Evolutionary conservation across 2,888 invertebrate species (phyloP), one percentile per base, ranked within the genome.

Genomic region (Protonemura montana): DNA sequence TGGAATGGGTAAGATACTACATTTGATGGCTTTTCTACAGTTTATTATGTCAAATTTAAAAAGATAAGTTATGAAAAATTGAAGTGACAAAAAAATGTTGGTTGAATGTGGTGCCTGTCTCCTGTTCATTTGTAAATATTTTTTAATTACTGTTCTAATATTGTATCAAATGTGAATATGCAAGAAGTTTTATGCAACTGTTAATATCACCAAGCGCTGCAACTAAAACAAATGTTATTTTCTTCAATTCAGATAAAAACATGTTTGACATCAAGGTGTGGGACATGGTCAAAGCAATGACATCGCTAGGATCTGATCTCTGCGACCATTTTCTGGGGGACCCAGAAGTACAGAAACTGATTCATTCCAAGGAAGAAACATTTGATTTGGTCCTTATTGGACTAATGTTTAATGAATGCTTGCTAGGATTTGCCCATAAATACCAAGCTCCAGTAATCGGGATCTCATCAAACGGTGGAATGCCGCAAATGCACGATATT

Each of bases 331-430:
- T 21, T 21, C 81, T 81, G 3, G 27, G 29, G 7, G 28, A 84
- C 2, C 59, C 76, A 6, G 26, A 25, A 28, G 59, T 84, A 28
- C 76, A 84, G 27, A 28, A 84, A 59, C 13, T 84, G 10, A 76
- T 85, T 26, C 86, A 85, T 27, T 86, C 82, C 2, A 82, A 59
- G 21, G 76, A 87, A 21, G 42, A 78, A 13, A 81, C 85, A 30
- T 85, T 86, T 42, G 87, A 87, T 83, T 30, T 86, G 0, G 35
- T 87, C 0, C 76, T 87, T 10, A 82, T 76, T 76, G 87, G 86
- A 86, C 35, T 26, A 0, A 35, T 87, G 13, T 85, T 81, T 25
- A 80, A 80, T 13, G 78, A 85, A 3, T 84, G 85, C 28, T 26
- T 76, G 25, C 82, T 86, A 0, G 82, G 85, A 26, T 84, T 84